These are phyloP conservation scores for Gallinago jamesoni DNA, from an alignment of 2,113 vertebrate genomes.

Conservation along the genomic window DNA sequence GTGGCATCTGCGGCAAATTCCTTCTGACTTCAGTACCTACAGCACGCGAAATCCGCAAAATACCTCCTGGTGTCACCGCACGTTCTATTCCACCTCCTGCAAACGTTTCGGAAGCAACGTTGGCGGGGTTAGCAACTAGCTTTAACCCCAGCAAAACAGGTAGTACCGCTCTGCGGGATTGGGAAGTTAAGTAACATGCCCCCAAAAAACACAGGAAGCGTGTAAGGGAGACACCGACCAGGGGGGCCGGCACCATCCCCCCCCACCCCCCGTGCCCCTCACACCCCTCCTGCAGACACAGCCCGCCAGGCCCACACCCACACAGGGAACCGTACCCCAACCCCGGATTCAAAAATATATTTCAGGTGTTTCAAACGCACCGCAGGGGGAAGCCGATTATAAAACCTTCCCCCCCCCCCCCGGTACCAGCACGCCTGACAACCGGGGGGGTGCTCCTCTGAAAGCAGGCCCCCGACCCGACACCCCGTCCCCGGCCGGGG, in stretches of 20 bases:
- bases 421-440: neutral
- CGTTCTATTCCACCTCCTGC: neutral
- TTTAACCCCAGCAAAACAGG: neutral
- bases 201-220: slow-evolving; percentile 15
- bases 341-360: fast-evolving
- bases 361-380: fast-evolving
- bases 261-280: neutral
- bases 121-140: neutral
- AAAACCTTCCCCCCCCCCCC: neutral
- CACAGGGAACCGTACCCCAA: neutral
- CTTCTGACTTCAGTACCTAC: neutral
- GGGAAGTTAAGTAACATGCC: slow-evolving; percentile 23
- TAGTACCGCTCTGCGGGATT: neutral
- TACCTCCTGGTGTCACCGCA: neutral
- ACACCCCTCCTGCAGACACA: neutral
- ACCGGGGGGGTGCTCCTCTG: fast-evolving
- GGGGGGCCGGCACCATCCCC: neutral
- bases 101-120: neutral
- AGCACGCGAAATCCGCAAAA: neutral
- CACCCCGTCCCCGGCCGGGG: neutral
- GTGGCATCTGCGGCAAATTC: neutral
- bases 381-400: neutral
- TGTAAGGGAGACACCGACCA: neutral
- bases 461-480: neutral
- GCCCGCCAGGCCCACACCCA: neutral